These are phyloP conservation scores for Lithobius niger DNA, from an alignment of 1,140 invertebrate species.

Conservation along the genomic window DNA sequence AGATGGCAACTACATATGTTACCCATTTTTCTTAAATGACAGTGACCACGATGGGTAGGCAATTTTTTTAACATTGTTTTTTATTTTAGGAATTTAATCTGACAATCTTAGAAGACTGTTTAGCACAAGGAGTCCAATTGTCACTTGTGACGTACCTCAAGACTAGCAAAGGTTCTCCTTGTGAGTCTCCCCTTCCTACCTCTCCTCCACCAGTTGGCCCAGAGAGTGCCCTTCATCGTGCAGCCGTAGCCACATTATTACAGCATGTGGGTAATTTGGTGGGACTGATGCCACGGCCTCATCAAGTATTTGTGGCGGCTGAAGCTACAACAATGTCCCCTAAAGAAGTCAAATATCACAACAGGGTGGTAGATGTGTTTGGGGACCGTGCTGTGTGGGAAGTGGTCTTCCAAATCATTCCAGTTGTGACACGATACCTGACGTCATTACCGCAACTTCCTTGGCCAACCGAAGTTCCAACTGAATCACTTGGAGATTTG, in stretches of 20 bases:
- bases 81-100: conserved; percentile 38
- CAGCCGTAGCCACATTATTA: conserved; percentile 17
- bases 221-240: conserved; percentile 2
- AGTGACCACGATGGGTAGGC: too few species aligned
- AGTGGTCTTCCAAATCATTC: conserved; percentile 38
- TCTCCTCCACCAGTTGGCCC: conserved; percentile 6
- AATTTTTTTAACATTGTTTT: conserved; percentile 11
- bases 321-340: conserved; percentile 11
- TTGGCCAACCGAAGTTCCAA: conserved; percentile 32
- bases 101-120: conserved; percentile 44
- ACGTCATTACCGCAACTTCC: conserved; percentile 25
- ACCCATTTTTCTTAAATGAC: too few species aligned
- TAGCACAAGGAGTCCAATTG: conserved; percentile 36
- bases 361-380: conserved; percentile 40
- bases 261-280: conserved; percentile 41
- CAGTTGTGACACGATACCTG: conserved; percentile 38
- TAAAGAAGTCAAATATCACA: conserved; percentile 36
- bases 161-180: conserved; percentile 20
- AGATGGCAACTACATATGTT: too few species aligned
- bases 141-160: not conserved
- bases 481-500: conserved; percentile 39
- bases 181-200: conserved; percentile 4
- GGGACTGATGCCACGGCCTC: conserved; percentile 40
- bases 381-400: conserved; percentile 37
- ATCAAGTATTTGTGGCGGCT: conserved; percentile 32